phyloP scores from a whole-genome alignment of 2,888 invertebrate species.

The Incurvaria masculella region DNA sequence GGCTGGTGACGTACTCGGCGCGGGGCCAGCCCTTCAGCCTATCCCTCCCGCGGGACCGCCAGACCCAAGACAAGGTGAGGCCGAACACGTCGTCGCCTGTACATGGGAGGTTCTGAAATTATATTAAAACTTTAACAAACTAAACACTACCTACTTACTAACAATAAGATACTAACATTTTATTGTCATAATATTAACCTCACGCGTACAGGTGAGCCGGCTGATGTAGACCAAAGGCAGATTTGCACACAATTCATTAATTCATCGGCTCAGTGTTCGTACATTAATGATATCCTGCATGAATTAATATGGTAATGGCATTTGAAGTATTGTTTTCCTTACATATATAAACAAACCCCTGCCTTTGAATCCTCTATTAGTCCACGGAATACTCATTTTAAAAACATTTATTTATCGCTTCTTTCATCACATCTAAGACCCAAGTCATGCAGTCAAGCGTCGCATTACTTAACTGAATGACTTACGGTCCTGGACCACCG shows the following conservation, averaged over 20 bases:
- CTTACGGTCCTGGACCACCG: too few species aligned
- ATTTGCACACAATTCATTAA: conserved; percentile 8
- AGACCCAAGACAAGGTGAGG: conserved; percentile 33
- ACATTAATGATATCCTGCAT: too few species aligned
- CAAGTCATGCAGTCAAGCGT: too few species aligned
- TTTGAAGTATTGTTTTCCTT: too few species aligned
- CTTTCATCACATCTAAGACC: too few species aligned
- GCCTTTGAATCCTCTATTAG: too few species aligned
- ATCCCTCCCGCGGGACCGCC: conserved; percentile 68
- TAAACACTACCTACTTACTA: conserved; percentile 24
- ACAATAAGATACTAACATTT: conserved; percentile 18
- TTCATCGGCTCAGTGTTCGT: too few species aligned
- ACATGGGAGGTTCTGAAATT: neutral
- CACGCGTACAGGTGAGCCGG: conserved; percentile 26
- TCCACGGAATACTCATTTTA: too few species aligned
- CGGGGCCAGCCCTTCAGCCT: conserved; percentile 69
- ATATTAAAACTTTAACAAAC: conserved; percentile 6
- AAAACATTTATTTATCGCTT: too few species aligned
- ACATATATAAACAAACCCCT: too few species aligned
- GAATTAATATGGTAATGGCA: too few species aligned
- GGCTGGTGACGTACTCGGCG: conserved; percentile 37
- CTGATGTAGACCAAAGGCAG: conserved; percentile 46
- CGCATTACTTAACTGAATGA: too few species aligned
- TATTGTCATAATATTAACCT: conserved; percentile 29
- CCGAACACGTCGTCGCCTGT: conserved; percentile 22